These are phyloP conservation scores for Adrianichthys oophorus DNA, from an alignment of 2,797 vertebrate genomes.

Conservation along the genomic window DNA sequence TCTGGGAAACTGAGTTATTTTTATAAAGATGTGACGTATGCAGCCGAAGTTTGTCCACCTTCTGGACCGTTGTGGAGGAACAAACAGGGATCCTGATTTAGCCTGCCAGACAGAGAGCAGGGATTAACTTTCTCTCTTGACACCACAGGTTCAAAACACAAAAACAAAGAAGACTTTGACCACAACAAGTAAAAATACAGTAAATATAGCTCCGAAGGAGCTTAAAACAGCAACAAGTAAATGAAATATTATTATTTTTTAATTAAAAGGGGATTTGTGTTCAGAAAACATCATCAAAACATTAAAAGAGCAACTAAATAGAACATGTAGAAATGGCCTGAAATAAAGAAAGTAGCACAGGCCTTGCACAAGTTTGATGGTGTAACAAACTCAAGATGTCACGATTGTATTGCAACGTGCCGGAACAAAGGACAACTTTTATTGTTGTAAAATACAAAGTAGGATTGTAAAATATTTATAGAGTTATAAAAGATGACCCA, in stretches of 20 bases:
- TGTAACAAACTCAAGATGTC: not conserved
- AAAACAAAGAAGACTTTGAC: too few relatives aligned
- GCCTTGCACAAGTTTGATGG: not conserved
- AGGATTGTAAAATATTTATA: not conserved
- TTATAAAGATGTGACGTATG: slow-evolving; percentile 12
- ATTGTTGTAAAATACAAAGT: not conserved
- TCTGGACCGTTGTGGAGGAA: not conserved
- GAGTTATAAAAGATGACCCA: slow-evolving; percentile 6
- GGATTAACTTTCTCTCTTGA: not conserved
- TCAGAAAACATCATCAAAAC: too few relatives aligned
- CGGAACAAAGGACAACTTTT: not conserved
- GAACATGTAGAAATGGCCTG: too few relatives aligned
- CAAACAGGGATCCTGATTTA: not conserved
- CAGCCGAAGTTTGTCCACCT: not conserved
- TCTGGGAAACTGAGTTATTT: slow-evolving; percentile 56
- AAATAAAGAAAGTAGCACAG: too few relatives aligned
- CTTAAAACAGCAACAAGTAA: too few relatives aligned
- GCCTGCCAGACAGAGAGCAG: not conserved
- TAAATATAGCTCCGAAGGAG: too few relatives aligned
- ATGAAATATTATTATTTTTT: too few relatives aligned
- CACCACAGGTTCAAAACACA: too few relatives aligned
- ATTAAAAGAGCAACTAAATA: too few relatives aligned
- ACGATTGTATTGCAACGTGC: too few relatives aligned
- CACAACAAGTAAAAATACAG: too few relatives aligned
- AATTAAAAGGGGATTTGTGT: too few relatives aligned